A percentile compares a stretch with the other conserved stretches of the same genome.
Conservation (phyloP, 2,888 invertebrate genomes). For the Gonocerus acuteangulatus region DNA sequence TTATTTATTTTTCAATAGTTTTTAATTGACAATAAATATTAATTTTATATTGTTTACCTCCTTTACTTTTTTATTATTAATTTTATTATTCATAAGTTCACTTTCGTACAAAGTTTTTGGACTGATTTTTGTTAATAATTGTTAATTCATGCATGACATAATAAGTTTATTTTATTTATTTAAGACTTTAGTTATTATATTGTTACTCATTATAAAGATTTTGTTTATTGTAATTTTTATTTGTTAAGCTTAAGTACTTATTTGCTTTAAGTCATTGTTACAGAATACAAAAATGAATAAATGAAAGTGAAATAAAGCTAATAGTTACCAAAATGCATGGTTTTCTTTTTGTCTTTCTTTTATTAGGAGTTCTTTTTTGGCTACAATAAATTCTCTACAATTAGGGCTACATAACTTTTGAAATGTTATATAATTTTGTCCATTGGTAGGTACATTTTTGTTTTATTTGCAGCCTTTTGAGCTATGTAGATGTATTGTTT, state of each 20-base stretch:
- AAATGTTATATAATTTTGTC: neutral
- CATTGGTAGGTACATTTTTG: conserved; percentile 16
- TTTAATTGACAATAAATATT: too few relatives aligned
- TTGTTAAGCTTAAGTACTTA: neutral
- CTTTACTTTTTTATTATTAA: too few relatives aligned
- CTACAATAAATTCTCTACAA: neutral
- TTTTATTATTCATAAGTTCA: neutral
- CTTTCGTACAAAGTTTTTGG: neutral
- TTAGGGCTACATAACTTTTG: neutral
- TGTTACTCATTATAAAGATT: neutral
- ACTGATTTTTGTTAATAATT: neutral
- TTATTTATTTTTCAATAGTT: too few relatives aligned
- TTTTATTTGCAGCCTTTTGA: conserved; percentile 11
- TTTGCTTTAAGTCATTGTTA: neutral
- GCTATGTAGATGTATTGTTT: neutral
- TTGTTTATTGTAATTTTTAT: neutral
- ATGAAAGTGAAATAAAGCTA: neutral
- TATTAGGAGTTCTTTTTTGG: neutral
- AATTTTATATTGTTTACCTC: too few relatives aligned
- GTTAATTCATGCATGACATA: neutral
- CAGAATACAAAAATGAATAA: too few relatives aligned
- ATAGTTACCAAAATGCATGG: conserved; percentile 19
- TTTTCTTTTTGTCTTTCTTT: conserved; percentile 4
- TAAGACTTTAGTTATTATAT: neutral
- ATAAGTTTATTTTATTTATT: neutral